Evolutionary conservation across 1,140 invertebrate species (phyloP), one percentile per base, ranked within the genome.

Genomic region (Proales similis): DNA sequence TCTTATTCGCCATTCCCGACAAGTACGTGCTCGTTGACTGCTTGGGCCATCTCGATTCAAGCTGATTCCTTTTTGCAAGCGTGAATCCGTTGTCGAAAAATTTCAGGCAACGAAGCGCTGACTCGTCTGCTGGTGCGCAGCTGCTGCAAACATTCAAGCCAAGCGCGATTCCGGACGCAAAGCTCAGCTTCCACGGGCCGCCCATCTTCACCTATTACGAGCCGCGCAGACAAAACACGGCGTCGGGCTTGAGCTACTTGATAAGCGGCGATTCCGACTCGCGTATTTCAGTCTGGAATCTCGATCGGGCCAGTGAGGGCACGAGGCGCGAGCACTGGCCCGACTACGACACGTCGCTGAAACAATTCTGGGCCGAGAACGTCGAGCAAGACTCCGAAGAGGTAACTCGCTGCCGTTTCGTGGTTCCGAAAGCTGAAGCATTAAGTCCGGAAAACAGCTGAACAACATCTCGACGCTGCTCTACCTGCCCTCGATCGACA

Each of bases 401-500:
- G 5, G 43, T 46, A 46, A 17, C 3, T 46, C 4, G 17, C 4
- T 4, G 4, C 22, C 22, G 22, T 4, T 11, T 4, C 3, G 3
- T 3, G 4, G 39, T 11, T 6, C 3, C 4, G 22, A 42, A 42
- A 42, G 22, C 3, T 4, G 39, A 4, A 42, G 17, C 11, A 17
- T 11, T 30, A 11, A 33, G 2, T 26, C 20, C n/a, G 26, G 4
- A 53, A 11, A 24, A 11, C 22, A 53, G 87, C 60, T 88, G 12
- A 24, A 22, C 26, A 1, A 14, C 4, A 57, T 57, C 12, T 57
- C 51, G 32, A 57, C 51, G 19, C 51, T 57, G 27, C 24, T 97
- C 63, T 97, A 92, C 74, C 78, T 97, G 20, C 84, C 92, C 5
- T 83, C 86, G 27, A 90, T 95, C 70, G 91, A 90, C 69, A 83